Conservation (phyloP, 53 echinoderm and acorn worm genomes). For the Pentamera pediparva region DNA sequence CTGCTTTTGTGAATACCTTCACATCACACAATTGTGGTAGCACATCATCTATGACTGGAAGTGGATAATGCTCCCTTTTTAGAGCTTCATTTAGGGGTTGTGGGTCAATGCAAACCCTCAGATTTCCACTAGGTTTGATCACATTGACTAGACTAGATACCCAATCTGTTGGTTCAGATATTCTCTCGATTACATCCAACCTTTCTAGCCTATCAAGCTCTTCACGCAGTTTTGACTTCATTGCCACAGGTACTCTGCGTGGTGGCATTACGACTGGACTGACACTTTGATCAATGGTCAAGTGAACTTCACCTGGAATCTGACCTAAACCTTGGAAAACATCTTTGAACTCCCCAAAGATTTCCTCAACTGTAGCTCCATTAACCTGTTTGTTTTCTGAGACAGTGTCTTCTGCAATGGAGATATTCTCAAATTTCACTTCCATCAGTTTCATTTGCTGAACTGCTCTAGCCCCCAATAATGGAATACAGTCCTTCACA, state of each 20-base stretch:
- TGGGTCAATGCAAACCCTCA: constrained; percentile 58
- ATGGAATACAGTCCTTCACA: background rate
- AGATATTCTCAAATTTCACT: constrained; percentile 37
- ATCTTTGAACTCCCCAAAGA: constrained; percentile 20
- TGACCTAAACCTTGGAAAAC: constrained; percentile 49
- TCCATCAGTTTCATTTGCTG: constrained; percentile 40
- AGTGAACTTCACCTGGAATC: constrained; percentile 41
- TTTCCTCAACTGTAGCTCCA: too few species aligned
- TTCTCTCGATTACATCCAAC: constrained; percentile 37
- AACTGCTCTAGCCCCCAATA: constrained; percentile 23
- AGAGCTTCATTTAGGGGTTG: constrained; percentile 48
- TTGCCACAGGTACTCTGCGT: constrained; percentile 34
- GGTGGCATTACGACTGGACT: constrained; percentile 38
- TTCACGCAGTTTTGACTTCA: constrained; percentile 39
- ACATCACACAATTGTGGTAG: constrained; percentile 50
- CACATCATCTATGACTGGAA: constrained; percentile 28
- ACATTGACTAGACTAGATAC: constrained; percentile 43
- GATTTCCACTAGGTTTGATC: constrained; percentile 46
- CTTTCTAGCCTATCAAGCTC: constrained; percentile 44
- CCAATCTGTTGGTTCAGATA: constrained; percentile 54
- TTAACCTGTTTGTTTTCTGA: too few species aligned
- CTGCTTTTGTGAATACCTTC: constrained; percentile 50
- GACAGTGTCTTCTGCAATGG: too few species aligned
- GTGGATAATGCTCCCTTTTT: constrained; percentile 43
- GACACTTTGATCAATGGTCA: constrained; percentile 24